Evolutionary conservation across 1,140 invertebrate genomes (phyloP).

Genomic region (Yoshiicerus persimilis): DNA sequence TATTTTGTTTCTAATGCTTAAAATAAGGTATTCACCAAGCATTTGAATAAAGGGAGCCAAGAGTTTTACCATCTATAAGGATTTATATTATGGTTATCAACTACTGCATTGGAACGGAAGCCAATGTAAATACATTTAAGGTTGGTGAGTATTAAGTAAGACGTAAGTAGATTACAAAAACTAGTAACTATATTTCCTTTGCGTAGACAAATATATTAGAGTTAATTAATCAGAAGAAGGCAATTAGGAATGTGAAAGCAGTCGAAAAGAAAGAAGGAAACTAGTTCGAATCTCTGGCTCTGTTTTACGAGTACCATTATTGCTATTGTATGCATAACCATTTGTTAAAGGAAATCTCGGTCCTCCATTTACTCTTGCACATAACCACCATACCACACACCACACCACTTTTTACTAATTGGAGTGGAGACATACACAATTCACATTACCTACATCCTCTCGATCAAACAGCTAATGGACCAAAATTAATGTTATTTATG

Average conservation of each 20-base stretch:
- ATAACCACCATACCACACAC: background rate
- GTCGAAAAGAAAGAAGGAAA: background rate
- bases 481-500: no score
- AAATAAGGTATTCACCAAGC: no score
- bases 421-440: no score
- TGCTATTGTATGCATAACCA: background rate
- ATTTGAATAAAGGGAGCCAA: no score
- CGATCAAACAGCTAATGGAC: no score
- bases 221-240: conserved; percentile 31
- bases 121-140: background rate
- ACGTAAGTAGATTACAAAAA: background rate
- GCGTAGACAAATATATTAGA: background rate
- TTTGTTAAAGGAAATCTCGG: background rate
- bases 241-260: conserved; percentile 13
- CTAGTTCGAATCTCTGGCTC: background rate
- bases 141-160: background rate
- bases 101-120: background rate
- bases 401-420: background rate
- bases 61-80: no score
- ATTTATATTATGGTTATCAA: no score
- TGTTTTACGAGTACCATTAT: background rate
- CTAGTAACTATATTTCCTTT: background rate
- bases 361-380: background rate
- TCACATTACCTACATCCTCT: no score
- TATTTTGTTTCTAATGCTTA: no score